Base-by-base conservation (phyloP, 1,140 invertebrate genomes). In the Manduca sexta region DNA sequence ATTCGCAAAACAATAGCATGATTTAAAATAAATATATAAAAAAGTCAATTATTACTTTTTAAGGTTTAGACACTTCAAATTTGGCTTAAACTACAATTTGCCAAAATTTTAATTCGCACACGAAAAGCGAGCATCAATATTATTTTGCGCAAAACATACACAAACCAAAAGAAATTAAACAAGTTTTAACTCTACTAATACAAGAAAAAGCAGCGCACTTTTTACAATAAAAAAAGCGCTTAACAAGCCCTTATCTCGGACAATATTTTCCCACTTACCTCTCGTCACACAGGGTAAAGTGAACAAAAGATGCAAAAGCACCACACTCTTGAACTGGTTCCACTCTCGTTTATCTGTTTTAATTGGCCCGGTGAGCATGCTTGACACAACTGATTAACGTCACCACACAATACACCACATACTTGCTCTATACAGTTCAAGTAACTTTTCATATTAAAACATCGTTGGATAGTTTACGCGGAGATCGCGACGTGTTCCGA, bases 301-400 rank as follows among this genome's bases (percentile, higher is more conserved):
- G 49, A 78, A 69, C 62, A 84, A 73, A 64, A 84, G 54, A 61
- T 78, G 62, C 61, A 84, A 64, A 70, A 82, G 33, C 65, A 83
- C 53, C 47, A 67, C 46, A 52, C 56, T 69, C 56, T 69, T 74
- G 52, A 78, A 78, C 64, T 80, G 65, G 69, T 80, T 78, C 65
- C 64, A 70, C 72, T 64, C 61, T 69, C 69, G 60, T 74, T 84
- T 82, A 75, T 78, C 58, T 69, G 45, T 71, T 60, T 68, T 79
- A 74, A 76, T 77, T 69, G 69, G 56, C 53, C 64, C 68, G 64
- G 62, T 67, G 66, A 73, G 60, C 81, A 84, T 84, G 52, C 73
- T 80, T 73, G 72, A 78, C 71, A 72, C 4, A 3, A 5, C 70
- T 74, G 47, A 75, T 65, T 61, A 61, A 45, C 43, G 44, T 59